Conservation (phyloP, 1,140 invertebrate genomes). For the Sipha flava region DNA sequence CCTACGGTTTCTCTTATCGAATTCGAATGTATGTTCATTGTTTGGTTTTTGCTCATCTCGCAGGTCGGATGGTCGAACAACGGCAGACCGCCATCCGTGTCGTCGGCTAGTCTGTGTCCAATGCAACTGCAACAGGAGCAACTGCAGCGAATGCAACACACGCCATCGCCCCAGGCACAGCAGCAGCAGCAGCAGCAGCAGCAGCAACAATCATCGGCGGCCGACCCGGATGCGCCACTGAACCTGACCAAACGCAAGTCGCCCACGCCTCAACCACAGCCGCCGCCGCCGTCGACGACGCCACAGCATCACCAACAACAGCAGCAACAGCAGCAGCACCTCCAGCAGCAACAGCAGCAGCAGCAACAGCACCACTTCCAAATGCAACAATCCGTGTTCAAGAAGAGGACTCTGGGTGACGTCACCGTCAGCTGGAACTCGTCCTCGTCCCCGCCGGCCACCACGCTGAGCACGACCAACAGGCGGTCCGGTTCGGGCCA, state of each 20-base stretch:
- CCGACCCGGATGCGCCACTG: slow-evolving; percentile 69
- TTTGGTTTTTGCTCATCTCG: background rate
- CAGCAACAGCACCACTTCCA: slow-evolving; percentile 33
- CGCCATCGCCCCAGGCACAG: slow-evolving; percentile 45
- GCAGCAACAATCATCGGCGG: slow-evolving; percentile 43
- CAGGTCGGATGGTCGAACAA: background rate
- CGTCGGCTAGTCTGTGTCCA: slow-evolving; percentile 18
- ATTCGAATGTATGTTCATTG: too few species aligned
- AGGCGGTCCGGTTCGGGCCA: slow-evolving; percentile 14
- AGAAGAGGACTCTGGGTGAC: background rate
- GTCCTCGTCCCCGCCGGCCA: slow-evolving; percentile 11
- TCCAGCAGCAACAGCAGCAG: slow-evolving; percentile 38
- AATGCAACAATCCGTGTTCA: slow-evolving; percentile 8
- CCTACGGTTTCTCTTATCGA: too few species aligned
- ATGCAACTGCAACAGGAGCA: background rate
- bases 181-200: slow-evolving; percentile 48
- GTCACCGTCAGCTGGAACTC: background rate
- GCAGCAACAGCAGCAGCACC: slow-evolving; percentile 39
- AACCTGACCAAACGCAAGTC: slow-evolving; percentile 81
- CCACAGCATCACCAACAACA: slow-evolving; percentile 41
- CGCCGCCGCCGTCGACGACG: slow-evolving; percentile 42
- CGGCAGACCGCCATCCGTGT: slow-evolving; percentile 16
- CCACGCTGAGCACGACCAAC: slow-evolving; percentile 1
- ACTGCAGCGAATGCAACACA: slow-evolving; percentile 45
- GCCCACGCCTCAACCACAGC: slow-evolving; percentile 45